Percentiles rank a stretch among this genome's conserved stretches.
phyloP scores from a whole-genome alignment of 2,797 vertebrate genomes.

The Eospalax fontanierii region DNA sequence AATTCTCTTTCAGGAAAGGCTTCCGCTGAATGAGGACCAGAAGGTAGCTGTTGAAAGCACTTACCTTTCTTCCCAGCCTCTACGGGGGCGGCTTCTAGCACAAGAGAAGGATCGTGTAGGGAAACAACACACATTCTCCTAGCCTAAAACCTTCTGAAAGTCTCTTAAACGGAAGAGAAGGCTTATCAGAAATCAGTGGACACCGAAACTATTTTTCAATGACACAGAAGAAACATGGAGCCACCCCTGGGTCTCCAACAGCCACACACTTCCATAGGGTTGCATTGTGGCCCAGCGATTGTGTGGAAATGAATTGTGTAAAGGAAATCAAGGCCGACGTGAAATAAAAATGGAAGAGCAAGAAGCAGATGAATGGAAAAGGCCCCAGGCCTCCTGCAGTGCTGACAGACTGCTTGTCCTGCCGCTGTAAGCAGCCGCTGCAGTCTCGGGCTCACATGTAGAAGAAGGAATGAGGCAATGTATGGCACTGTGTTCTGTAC shows the following conservation, averaged over 20 bases:
- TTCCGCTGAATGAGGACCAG: neutral
- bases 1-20: neutral
- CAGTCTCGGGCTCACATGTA: neutral
- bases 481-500: neutral
- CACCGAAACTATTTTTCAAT: conserved; percentile 42
- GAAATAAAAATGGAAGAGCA: conserved; percentile 53
- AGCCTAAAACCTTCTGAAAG: neutral
- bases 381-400: conserved; percentile 3
- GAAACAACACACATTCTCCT: neutral
- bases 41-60: neutral
- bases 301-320: neutral
- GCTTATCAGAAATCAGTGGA: conserved; percentile 38
- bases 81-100: neutral
- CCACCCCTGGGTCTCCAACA: neutral
- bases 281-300: neutral
- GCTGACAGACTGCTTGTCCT: neutral
- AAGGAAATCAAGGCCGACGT: neutral
- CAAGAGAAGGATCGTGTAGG: neutral
- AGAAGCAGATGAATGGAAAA: neutral
- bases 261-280: neutral
- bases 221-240: neutral
- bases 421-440: neutral
- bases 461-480: neutral
- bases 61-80: neutral
- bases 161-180: conserved; percentile 31